Evolutionary conservation across 1,140 invertebrate species (phyloP).

Genomic region (Caenorhabditis brenneri): DNA sequence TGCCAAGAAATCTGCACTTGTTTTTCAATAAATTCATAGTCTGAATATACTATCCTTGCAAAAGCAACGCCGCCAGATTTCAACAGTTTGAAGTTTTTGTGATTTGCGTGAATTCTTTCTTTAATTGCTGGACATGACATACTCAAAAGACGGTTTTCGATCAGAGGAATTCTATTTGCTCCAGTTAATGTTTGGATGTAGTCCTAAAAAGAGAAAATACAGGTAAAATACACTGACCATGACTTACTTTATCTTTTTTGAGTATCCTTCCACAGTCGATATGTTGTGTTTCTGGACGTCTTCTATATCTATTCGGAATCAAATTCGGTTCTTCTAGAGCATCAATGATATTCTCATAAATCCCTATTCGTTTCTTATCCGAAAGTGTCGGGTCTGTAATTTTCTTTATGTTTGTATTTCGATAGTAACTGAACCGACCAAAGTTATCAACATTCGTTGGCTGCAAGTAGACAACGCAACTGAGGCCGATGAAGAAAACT

Average conservation of each 20-base stretch:
- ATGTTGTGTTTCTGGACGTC: conserved; percentile 1
- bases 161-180: background rate
- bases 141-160: background rate
- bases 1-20: background rate
- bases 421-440: background rate
- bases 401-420: no score
- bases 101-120: background rate
- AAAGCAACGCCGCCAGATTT: background rate
- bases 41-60: background rate
- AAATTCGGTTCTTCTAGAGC: background rate
- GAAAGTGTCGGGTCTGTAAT: background rate
- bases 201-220: background rate
- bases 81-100: background rate
- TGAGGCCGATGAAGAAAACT: no score
- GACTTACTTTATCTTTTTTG: background rate
- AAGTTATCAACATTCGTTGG: background rate
- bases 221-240: background rate
- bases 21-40: conserved; percentile 6
- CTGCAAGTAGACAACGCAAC: no score
- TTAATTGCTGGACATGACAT: background rate
- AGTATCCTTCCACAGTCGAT: background rate
- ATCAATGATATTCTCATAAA: background rate
- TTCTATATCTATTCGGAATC: background rate
- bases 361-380: background rate
- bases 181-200: background rate